These are phyloP conservation scores for Philhelius pedissequus DNA, from an alignment of 2,888 invertebrate species.

Conservation along the genomic window DNA sequence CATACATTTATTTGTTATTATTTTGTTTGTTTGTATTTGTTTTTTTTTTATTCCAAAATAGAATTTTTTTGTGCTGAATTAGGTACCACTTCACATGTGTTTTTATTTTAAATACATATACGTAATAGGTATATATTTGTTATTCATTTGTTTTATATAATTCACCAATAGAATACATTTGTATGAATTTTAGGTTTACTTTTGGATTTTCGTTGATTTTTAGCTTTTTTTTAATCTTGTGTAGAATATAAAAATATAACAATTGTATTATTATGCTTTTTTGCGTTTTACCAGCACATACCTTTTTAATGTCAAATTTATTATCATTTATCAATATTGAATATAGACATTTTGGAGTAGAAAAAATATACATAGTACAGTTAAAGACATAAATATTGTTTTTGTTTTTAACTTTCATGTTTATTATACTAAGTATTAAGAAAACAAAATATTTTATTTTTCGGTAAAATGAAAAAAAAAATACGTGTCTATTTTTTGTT, in stretches of 20 bases:
- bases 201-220: slow-evolving; percentile 58
- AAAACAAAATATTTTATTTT: background rate
- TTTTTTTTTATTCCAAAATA: slow-evolving; percentile 7
- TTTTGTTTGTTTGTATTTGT: background rate
- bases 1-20: slow-evolving; percentile 15
- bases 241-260: slow-evolving; percentile 70
- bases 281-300: slow-evolving; percentile 36
- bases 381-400: slow-evolving; percentile 17
- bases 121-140: slow-evolving; percentile 46
- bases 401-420: slow-evolving; percentile 10
- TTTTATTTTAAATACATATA: slow-evolving; percentile 44
- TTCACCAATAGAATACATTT: slow-evolving; percentile 27
- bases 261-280: slow-evolving; percentile 57
- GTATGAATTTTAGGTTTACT: slow-evolving; percentile 70
- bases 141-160: background rate
- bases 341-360: slow-evolving; percentile 50
- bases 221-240: slow-evolving; percentile 44
- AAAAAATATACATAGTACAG: slow-evolving; percentile 58
- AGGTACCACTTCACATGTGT: slow-evolving; percentile 61
- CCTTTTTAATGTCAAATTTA: slow-evolving; percentile 27
- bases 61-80: slow-evolving; percentile 50
- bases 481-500: background rate
- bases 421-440: background rate
- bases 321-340: slow-evolving; percentile 47
- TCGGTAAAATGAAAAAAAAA: background rate